Evolutionary conservation across 2,113 vertebrate genomes (phyloP), one percentile per base, ranked within the genome.

Genomic region (Nannospalax galili): DNA sequence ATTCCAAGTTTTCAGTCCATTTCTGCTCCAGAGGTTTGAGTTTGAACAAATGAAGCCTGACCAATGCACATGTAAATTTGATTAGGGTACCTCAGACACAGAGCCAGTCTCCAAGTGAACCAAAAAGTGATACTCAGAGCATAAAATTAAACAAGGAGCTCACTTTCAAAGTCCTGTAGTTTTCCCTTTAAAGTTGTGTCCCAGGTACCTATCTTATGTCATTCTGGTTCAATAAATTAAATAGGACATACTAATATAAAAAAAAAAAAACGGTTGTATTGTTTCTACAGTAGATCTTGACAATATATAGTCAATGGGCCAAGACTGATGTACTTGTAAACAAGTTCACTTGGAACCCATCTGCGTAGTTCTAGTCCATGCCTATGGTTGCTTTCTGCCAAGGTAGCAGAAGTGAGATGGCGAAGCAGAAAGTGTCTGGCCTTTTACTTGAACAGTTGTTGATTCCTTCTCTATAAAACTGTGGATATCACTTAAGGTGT

Each of bases 261-360:
- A 92, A 80, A 72, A 90, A 94, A n/a, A n/a, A n/a, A n/a, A n/a
- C n/a, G n/a, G n/a, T 37, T 69, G 92, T 75, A 88, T 78, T 35
- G 78, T 48, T 67, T 45, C 56, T 62, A 20, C 28, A 40, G 45
- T 11, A 70, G 40, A 82, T 48, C 14, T 65, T 92, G 26, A 30
- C 40, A 93, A 90, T 48, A n/a, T 56, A 42, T 5, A 73, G 72
- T 62, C 86, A 35, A 26, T 56, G 60, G 60, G n/a, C 58, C 65
- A 48, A 58, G 8, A 8, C n/a, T 60, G 87, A 78, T 35, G 37
- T 4, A 32, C 30, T 69, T 82, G 70, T 86, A 89, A 94, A 52
- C 58, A 73, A 67, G 48, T 40, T 90, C 84, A 45, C n/a, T 64
- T 86, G 69, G 42, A 89, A 82, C 69, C 77, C 14, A 84, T 52